Evolutionary conservation across 2,797 vertebrate species (phyloP).

Genomic region (Pangasius mekongensis): DNA sequence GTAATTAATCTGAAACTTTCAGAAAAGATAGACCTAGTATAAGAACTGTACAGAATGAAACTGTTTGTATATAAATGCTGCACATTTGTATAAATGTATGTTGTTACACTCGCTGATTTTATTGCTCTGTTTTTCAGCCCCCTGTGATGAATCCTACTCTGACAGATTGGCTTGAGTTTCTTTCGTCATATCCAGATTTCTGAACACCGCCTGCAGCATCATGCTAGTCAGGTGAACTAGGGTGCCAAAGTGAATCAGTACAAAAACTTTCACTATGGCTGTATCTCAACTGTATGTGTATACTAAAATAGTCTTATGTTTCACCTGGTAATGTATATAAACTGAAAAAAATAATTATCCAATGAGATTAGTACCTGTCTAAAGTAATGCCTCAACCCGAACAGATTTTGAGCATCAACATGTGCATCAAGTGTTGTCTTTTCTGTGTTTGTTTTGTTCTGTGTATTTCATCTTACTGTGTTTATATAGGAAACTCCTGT

Average conservation of each 20-base stretch:
- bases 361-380: neutral
- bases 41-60: neutral
- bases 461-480: neutral
- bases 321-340: neutral
- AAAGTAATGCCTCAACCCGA: neutral
- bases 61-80: neutral
- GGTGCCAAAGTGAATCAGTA: neutral
- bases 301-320: neutral
- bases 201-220: slow-evolving; percentile 42
- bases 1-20: neutral
- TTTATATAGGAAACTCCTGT: neutral
- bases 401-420: neutral
- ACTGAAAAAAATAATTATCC: neutral
- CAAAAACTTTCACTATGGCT: neutral
- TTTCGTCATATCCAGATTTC: slow-evolving; percentile 51
- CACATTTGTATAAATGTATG: neutral
- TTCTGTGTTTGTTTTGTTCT: neutral
- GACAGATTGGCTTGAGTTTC: slow-evolving; percentile 66
- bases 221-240: neutral
- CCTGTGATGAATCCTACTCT: slow-evolving; percentile 55
- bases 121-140: slow-evolving; percentile 53
- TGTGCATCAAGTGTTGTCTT: neutral
- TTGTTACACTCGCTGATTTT: neutral
- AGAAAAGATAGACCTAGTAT: neutral
- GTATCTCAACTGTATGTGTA: neutral